Evolutionary conservation across 2,113 vertebrate species (phyloP).

Genomic region (Rhineura floridana): DNA sequence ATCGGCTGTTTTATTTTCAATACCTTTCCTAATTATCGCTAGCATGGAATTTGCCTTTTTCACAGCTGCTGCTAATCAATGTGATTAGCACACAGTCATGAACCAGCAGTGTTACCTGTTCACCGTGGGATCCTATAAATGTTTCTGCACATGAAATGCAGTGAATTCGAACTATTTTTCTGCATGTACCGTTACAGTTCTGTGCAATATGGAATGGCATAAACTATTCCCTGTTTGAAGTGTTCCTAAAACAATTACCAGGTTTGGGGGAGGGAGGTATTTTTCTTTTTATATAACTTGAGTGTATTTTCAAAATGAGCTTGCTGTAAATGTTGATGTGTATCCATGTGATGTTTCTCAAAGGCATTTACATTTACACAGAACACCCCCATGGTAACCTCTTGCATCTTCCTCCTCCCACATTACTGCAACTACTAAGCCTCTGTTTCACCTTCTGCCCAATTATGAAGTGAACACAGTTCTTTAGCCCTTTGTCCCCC

Average conservation of each 20-base stretch:
- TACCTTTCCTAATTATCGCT: too few relatives aligned
- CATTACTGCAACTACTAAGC: too few relatives aligned
- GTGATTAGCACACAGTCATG: neutral
- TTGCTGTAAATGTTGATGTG: constrained; percentile 22
- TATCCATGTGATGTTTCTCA: constrained; percentile 13
- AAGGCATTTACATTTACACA: too few relatives aligned
- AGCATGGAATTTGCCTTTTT: too few relatives aligned
- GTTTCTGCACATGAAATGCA: neutral
- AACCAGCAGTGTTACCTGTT: neutral
- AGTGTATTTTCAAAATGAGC: neutral
- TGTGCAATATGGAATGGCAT: neutral
- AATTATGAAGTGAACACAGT: too few relatives aligned
- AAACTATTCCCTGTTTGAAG: neutral
- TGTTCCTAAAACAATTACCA: neutral
- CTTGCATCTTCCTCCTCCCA: too few relatives aligned
- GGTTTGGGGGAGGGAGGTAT: neutral
- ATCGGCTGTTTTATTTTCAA: too few relatives aligned
- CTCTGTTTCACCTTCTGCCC: too few relatives aligned
- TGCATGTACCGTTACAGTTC: neutral
- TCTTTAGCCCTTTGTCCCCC: too few relatives aligned
- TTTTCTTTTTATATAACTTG: neutral
- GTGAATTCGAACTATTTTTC: neutral
- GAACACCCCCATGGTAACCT: too few relatives aligned
- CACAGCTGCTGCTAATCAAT: too few relatives aligned
- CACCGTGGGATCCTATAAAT: neutral